phyloP scores from a whole-genome alignment of 2,888 invertebrate species.

The Dicycla oo region DNA sequence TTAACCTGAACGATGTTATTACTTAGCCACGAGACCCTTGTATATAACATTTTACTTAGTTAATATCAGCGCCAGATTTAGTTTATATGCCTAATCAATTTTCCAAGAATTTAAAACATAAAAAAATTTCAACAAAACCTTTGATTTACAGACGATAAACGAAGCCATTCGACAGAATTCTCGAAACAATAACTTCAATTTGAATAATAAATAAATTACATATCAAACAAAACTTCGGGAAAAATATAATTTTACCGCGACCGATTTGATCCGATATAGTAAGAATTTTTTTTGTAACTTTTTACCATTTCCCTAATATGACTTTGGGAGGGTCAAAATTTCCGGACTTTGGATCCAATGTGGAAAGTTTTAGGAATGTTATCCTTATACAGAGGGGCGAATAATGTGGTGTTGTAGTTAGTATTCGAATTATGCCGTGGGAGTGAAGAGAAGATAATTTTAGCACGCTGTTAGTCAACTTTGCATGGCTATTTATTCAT shows the following conservation, averaged over 20 bases:
- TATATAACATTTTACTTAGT: background rate
- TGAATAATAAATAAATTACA: conserved; percentile 60
- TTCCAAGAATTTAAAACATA: conserved; percentile 9
- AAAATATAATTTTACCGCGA: conserved; percentile 51
- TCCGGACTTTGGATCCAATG: conserved; percentile 39
- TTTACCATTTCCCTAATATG: conserved; percentile 60
- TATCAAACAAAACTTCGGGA: conserved; percentile 48
- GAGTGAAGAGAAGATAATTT: conserved; percentile 1
- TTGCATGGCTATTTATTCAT: too few relatives aligned
- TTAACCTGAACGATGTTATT: background rate
- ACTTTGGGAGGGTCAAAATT: conserved; percentile 54
- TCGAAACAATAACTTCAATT: conserved; percentile 47
- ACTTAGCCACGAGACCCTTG: background rate
- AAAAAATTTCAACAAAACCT: conserved; percentile 23
- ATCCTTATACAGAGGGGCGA: conserved; percentile 32
- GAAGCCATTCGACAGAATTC: conserved; percentile 2
- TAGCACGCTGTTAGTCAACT: too few relatives aligned
- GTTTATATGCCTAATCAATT: background rate
- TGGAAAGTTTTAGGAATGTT: conserved; percentile 54
- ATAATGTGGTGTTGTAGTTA: conserved; percentile 33
- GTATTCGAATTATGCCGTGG: background rate
- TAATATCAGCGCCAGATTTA: too few relatives aligned
- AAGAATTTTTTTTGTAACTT: conserved; percentile 33
- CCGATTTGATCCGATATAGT: conserved; percentile 53
- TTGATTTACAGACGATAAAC: conserved; percentile 21